These are phyloP conservation scores for Paratilapia polleni DNA, from an alignment of 2,113 vertebrate genomes.

Conservation along the genomic window DNA sequence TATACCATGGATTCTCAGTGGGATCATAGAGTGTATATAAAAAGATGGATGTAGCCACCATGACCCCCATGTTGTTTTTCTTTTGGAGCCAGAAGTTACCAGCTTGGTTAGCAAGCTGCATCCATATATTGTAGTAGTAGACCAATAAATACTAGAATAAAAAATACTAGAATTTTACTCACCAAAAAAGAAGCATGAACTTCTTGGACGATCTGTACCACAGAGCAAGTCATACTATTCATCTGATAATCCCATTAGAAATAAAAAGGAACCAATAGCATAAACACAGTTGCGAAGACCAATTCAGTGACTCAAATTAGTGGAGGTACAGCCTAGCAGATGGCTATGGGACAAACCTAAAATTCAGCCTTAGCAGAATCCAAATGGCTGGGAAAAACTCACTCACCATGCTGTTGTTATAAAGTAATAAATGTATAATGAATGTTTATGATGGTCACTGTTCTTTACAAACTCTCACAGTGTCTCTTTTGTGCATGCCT, in stretches of 20 bases:
- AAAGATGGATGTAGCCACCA: too few species aligned
- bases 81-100: too few species aligned
- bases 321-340: background rate
- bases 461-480: background rate
- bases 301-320: background rate
- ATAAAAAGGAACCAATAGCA: background rate
- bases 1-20: background rate
- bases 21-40: background rate
- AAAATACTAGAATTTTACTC: too few species aligned
- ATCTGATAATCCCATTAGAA: too few species aligned
- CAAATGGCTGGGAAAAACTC: background rate
- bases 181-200: too few species aligned
- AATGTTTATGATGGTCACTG: background rate
- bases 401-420: background rate
- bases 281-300: background rate
- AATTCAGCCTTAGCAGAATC: background rate
- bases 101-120: too few species aligned
- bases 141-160: too few species aligned
- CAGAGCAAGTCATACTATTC: too few species aligned
- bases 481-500: background rate
- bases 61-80: too few species aligned
- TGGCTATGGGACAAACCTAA: background rate
- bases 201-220: too few species aligned
- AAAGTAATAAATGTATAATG: background rate
- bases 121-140: too few species aligned